Base-by-base conservation (phyloP, 1,140 invertebrate species). In the Tetramorium alpestre region DNA sequence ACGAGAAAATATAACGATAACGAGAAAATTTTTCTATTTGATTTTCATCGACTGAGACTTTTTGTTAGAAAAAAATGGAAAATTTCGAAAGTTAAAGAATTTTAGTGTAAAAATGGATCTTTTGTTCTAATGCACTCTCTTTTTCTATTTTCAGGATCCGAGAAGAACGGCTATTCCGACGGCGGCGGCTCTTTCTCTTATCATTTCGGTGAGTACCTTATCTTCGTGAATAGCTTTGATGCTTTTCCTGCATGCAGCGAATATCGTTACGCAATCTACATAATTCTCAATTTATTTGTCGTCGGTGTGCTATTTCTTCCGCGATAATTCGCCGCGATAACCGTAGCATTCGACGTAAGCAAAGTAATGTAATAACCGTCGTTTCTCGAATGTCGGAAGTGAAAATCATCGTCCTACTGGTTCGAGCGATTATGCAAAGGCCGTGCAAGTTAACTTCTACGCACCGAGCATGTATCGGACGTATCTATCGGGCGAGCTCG, bases 191-290 rank as follows among this genome's bases (percentile, higher is more conserved):
- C 92, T 22, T 87, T 92, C 78, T 85, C 89, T 67, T 92, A 87
- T 88, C 91, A 93, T 80, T 92, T 94, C 69, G 94, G 94, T 95
- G 88, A 94, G 94, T 93, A 4, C 4, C 8, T 22, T 22, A 33
- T 78, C 64, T 69, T 38, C 10, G 18, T 8, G 67, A 28, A 49
- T 49, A 51, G 33, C 22, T 33, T 25, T 1, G 16, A 8, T 8
- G 28, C 18, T 70, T 56, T 69, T 80, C n/a, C 47, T 10, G 28
- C 16, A 22, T 54, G 16, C 47, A 62, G 6, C 47, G 33, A 67
- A 80, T 80, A 67, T 80, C 44, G 18, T 67, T 69, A n/a, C 13
- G 33, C 44, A 65, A 10, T 51, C 76, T 38, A 44, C 44, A 51
- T 80, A 51, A 51, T 67, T 67, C 44, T 67, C 44, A n/a, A 44